Evolutionary conservation across 2,113 vertebrate genomes (phyloP), one percentile per base, ranked within the genome.

Genomic region (Oreochromis aureus): DNA sequence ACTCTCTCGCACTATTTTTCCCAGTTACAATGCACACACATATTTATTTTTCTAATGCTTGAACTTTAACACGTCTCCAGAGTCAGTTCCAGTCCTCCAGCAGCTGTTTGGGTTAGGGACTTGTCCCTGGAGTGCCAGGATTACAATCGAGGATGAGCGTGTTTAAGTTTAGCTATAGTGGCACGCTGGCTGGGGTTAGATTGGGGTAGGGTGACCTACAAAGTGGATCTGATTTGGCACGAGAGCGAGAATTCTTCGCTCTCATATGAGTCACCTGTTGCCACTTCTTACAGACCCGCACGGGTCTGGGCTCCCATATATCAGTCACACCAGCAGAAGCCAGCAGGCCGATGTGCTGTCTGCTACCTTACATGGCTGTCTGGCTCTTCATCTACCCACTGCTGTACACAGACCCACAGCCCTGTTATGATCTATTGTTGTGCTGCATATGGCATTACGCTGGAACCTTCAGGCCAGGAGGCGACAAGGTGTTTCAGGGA

Each of bases 281-380:
- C 84, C 91, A 58, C 84, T 59, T 55, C 32, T 54, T 24, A 11
- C 81, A 84, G 85, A 44, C 82, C 82, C 12, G 39, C 76, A 2
- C 34, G 83, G 54, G 80, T 88, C 81, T 18, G 3, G 44, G 81
- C 90, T 81, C 84, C 89, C 91, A 61, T 92, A 58, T 81, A 92
- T 94, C 93, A 95, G 92, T 92, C 92, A 66, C 59, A 82, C 54
- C 87, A 83, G 89, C 59, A 80, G 80, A 80, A 90, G 90, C 87
- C 76, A 19, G 89, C 18, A 11, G 87, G 83, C 81, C 71, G 85
- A 56, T 79, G 81, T 46, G 89, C 92, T 86, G 90, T 87, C 87
- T 90, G 92, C 89, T 96, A 93, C 95, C 95, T 93, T 96, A 96
- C 93, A 96, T 94, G 95, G 95, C 88, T 87, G 92, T 89, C 82